Evolutionary conservation across 2,888 invertebrate species (phyloP).

Genomic region (Anarsia innoxiella): DNA sequence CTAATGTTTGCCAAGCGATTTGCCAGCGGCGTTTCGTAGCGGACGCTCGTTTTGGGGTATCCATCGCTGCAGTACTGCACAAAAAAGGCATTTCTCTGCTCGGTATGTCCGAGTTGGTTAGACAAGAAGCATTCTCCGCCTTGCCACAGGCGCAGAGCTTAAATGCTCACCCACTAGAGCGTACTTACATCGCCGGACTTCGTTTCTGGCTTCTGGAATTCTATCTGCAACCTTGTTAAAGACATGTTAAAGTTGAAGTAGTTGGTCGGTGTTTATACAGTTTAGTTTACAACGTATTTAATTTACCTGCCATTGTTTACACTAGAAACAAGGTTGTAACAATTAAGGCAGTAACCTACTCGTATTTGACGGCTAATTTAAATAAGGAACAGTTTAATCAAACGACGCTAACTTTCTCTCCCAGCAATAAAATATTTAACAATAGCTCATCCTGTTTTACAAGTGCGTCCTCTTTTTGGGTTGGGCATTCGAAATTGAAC

Average conservation of each 20-base stretch:
- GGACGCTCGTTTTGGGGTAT: conserved; percentile 25
- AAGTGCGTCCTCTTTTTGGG: conserved; percentile 53
- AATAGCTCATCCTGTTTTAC: conserved; percentile 62
- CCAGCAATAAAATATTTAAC: conserved; percentile 60
- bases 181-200: too few species aligned
- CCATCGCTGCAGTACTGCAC: too few species aligned
- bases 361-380: conserved; percentile 62
- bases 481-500: conserved; percentile 53
- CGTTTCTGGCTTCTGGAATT: too few species aligned
- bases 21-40: conserved; percentile 45
- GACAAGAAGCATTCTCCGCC: background rate
- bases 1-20: conserved; percentile 65
- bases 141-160: background rate
- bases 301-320: conserved; percentile 38
- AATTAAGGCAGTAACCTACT: conserved; percentile 51
- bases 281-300: background rate
- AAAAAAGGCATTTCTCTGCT: conserved; percentile 6
- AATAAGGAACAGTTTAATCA: conserved; percentile 65
- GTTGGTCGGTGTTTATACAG: background rate
- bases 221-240: too few species aligned
- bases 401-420: conserved; percentile 60
- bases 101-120: background rate
- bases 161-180: background rate
- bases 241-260: too few species aligned
- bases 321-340: conserved; percentile 49